These are phyloP conservation scores for Xanthorhoe spadicearia DNA, from an alignment of 2,888 invertebrate species.

Conservation along the genomic window DNA sequence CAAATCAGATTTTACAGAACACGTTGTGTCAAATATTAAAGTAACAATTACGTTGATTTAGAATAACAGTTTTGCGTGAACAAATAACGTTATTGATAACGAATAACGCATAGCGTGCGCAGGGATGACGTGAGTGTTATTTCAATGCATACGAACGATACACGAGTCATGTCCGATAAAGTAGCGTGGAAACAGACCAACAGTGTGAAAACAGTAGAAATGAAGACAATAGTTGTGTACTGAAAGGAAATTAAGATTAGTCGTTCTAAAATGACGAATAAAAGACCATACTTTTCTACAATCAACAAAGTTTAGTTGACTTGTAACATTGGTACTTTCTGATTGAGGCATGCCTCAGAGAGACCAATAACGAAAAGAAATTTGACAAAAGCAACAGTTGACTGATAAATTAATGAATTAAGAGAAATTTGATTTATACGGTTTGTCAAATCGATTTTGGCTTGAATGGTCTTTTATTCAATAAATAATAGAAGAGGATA, in stretches of 20 bases:
- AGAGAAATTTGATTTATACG: background rate
- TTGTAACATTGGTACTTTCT: background rate
- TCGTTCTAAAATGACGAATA: constrained; percentile 44
- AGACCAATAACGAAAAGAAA: background rate
- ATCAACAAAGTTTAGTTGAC: background rate
- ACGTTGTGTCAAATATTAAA: constrained; percentile 2
- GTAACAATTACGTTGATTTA: background rate
- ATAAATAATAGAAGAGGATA: constrained; percentile 49
- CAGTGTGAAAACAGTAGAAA: constrained; percentile 61
- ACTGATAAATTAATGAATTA: background rate
- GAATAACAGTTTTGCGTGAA: background rate
- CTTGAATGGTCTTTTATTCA: constrained; percentile 45
- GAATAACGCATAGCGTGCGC: constrained; percentile 55
- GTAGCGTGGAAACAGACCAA: constrained; percentile 69
- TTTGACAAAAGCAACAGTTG: background rate
- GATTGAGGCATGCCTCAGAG: background rate
- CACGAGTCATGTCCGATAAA: constrained; percentile 65
- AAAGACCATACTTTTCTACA: constrained; percentile 30
- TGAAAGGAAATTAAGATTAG: constrained; percentile 59
- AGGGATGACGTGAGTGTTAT: constrained; percentile 53
- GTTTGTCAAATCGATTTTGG: background rate
- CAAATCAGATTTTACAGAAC: background rate
- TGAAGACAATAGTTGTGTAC: constrained; percentile 52
- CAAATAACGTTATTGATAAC: constrained; percentile 23
- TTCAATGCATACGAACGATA: constrained; percentile 74